Percentiles rank a stretch among this genome's conserved stretches.
Conservation (phyloP, 2,888 invertebrate species). For the Polietes domitor region DNA sequence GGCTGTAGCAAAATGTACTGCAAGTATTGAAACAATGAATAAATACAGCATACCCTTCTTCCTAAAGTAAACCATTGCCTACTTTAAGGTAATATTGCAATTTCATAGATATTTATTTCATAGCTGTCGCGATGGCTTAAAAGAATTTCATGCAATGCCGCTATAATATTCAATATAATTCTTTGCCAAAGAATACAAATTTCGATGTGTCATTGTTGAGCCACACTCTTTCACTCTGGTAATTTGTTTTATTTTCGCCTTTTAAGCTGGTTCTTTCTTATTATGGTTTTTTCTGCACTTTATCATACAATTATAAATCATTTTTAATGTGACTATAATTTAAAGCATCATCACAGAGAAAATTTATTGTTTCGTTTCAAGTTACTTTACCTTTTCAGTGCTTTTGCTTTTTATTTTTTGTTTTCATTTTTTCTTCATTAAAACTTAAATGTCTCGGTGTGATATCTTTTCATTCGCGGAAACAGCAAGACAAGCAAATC, state of each 20-base stretch:
- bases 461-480: constrained; percentile 8
- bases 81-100: not conserved
- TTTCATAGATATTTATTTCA: not conserved
- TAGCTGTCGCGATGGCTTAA: too few relatives aligned
- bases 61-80: not conserved
- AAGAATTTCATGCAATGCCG: too few relatives aligned
- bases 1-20: too few relatives aligned
- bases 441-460: constrained; percentile 29
- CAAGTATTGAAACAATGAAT: too few relatives aligned
- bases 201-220: not conserved
- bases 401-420: not conserved
- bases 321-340: constrained; percentile 64
- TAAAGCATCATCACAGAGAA: constrained; percentile 30
- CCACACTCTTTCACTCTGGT: not conserved
- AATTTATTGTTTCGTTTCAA: constrained; percentile 36
- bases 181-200: too few relatives aligned
- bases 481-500: constrained; percentile 27
- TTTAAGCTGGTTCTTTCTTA: not conserved
- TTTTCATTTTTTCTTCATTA: constrained; percentile 15
- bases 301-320: constrained; percentile 54
- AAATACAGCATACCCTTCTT: too few relatives aligned
- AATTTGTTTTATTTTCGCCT: not conserved
- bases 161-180: too few relatives aligned
- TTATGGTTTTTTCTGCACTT: not conserved
- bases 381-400: not conserved